Percentiles rank a stretch among this genome's conserved stretches.
These are phyloP conservation scores for Poecile montanus DNA, from an alignment of 2,797 vertebrate species.

Conservation along the genomic window DNA sequence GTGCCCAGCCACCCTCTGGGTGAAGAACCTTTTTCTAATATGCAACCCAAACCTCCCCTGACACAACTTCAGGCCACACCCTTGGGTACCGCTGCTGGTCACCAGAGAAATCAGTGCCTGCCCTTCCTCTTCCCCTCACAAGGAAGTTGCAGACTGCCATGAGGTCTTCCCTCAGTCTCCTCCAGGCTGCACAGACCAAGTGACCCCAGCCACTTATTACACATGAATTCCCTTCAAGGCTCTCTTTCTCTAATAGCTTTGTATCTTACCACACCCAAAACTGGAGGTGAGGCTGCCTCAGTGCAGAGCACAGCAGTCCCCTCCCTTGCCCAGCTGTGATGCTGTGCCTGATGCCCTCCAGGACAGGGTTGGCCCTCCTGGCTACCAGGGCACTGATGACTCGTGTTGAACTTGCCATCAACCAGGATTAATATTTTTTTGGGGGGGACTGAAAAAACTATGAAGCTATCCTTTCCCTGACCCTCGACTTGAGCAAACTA, in stretches of 20 bases:
- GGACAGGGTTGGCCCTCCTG: rapidly evolving
- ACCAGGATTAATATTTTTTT: neutral
- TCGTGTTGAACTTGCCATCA: rapidly evolving
- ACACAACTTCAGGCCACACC: neutral
- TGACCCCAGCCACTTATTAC: rapidly evolving
- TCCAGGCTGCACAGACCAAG: neutral
- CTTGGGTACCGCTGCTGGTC: rapidly evolving
- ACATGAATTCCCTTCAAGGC: rapidly evolving
- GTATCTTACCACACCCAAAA: neutral
- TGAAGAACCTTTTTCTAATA: neutral
- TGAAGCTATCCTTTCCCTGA: neutral
- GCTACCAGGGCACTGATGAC: neutral
- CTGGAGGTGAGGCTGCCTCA: rapidly evolving
- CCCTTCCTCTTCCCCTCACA: rapidly evolving
- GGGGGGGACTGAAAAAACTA: neutral
- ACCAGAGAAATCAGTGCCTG: neutral
- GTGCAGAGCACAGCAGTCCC: rapidly evolving
- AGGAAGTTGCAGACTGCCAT: rapidly evolving
- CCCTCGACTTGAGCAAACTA: neutral
- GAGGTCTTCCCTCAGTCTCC: neutral
- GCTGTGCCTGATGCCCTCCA: neutral
- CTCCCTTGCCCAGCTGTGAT: rapidly evolving
- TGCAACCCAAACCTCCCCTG: no score
- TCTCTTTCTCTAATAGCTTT: neutral
- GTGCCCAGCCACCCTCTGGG: rapidly evolving